Percentiles rank a stretch among this genome's conserved stretches.
Evolutionary conservation across 2,113 vertebrate species (phyloP).

Genomic region (Sciurus niger): DNA sequence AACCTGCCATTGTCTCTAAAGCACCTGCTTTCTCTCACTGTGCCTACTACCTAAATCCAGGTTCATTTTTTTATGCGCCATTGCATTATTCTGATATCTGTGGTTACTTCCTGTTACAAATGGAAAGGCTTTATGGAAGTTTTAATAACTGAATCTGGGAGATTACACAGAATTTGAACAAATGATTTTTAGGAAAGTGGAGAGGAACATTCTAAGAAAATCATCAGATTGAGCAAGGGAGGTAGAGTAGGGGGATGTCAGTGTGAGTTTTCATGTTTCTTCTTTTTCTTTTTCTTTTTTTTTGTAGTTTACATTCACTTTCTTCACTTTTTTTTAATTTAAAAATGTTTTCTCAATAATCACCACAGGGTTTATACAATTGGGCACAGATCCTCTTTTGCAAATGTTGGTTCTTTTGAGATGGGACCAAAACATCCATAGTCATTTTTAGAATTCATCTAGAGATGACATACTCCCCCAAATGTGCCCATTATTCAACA

Average conservation of each 20-base stretch:
- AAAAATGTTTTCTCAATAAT: not conserved
- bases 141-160: not conserved
- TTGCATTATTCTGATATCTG: not conserved
- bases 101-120: not conserved
- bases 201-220: not conserved
- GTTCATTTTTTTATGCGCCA: not conserved
- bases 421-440: not conserved
- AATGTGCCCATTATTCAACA: not conserved
- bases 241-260: not conserved
- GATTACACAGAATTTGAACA: not conserved
- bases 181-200: not conserved
- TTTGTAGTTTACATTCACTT: not conserved
- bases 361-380: not conserved
- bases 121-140: not conserved
- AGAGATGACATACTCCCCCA: not conserved
- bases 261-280: not conserved
- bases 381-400: not conserved
- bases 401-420: not conserved
- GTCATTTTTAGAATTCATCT: not conserved
- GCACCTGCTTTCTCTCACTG: not conserved
- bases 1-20: not conserved
- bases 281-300: not conserved
- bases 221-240: not conserved
- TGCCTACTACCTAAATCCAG: not conserved
- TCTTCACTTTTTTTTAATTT: not conserved